Percentiles rank a stretch among this genome's conserved stretches.
Conservation (phyloP, 2,113 vertebrate genomes). For the Nothocercus julius region DNA sequence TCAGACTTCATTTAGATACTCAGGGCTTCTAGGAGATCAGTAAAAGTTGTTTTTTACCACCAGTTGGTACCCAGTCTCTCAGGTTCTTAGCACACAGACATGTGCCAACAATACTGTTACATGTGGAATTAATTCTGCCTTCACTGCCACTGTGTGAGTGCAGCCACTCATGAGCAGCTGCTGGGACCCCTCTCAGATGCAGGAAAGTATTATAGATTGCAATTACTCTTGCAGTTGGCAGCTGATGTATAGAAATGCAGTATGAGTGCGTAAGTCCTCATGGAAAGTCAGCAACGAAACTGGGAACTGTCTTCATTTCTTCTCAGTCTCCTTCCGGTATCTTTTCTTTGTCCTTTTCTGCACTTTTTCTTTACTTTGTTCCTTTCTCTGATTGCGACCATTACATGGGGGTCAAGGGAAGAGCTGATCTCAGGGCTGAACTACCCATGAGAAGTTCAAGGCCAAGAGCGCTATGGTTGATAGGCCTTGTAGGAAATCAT, state of each 20-base stretch:
- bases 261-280: background rate
- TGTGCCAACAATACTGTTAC: background rate
- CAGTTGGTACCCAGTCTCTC: background rate
- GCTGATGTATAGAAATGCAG: background rate
- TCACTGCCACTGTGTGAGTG: background rate
- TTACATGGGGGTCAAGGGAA: background rate
- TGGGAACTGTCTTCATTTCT: background rate
- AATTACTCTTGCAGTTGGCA: conserved; percentile 29
- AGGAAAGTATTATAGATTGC: conserved; percentile 17
- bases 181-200: background rate
- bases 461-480: background rate
- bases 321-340: background rate
- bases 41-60: rapidly evolving
- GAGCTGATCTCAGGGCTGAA: background rate
- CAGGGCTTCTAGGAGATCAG: background rate
- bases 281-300: background rate
- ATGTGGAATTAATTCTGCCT: background rate
- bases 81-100: background rate
- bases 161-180: background rate
- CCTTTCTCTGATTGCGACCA: background rate
- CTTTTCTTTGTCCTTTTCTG: background rate
- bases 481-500: background rate
- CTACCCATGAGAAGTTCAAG: background rate
- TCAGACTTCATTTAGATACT: background rate
- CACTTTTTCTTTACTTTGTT: background rate